A percentile compares a stretch with the other conserved stretches of the same genome.
Conservation (phyloP, 1,140 invertebrate genomes). For the Colletes latitarsis region DNA sequence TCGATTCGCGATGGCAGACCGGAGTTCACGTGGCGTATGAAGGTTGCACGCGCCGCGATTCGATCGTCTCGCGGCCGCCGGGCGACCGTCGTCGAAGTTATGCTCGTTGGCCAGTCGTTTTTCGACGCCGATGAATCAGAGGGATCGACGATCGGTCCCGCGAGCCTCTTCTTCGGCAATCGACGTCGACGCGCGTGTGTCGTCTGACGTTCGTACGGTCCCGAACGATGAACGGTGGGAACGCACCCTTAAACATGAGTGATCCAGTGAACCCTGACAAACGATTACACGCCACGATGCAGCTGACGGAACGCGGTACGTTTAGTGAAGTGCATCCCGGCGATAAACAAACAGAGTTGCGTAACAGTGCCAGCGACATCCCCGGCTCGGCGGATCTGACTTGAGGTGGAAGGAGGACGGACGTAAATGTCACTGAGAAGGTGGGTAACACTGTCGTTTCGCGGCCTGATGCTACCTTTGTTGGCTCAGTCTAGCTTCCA, state of each 20-base stretch:
- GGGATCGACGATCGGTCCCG: background rate
- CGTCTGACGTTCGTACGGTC: background rate
- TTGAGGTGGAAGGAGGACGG: conserved; percentile 48
- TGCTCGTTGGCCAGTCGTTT: background rate
- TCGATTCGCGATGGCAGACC: background rate
- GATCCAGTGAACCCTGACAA: conserved; percentile 25
- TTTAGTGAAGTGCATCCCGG: conserved; percentile 56
- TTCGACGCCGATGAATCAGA: background rate
- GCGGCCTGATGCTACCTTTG: background rate
- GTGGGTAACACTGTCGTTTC: conserved; percentile 40
- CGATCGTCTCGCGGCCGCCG: background rate
- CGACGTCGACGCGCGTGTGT: background rate
- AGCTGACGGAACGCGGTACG: conserved; percentile 46
- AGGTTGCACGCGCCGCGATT: background rate
- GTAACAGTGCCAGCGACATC: conserved; percentile 53
- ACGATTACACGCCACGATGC: conserved; percentile 56
- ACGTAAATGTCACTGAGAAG: conserved; percentile 64
- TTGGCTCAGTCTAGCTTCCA: too few species aligned
- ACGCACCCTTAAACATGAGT: conserved; percentile 45
- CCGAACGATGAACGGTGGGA: conserved; percentile 16
- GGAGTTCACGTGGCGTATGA: background rate
- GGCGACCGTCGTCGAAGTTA: background rate
- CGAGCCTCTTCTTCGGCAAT: background rate
- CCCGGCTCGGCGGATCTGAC: conserved; percentile 57
- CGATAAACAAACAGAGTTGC: conserved; percentile 54